These are phyloP conservation scores for Branchellion lobata DNA, from an alignment of 2,888 invertebrate genomes.

Conservation along the genomic window DNA sequence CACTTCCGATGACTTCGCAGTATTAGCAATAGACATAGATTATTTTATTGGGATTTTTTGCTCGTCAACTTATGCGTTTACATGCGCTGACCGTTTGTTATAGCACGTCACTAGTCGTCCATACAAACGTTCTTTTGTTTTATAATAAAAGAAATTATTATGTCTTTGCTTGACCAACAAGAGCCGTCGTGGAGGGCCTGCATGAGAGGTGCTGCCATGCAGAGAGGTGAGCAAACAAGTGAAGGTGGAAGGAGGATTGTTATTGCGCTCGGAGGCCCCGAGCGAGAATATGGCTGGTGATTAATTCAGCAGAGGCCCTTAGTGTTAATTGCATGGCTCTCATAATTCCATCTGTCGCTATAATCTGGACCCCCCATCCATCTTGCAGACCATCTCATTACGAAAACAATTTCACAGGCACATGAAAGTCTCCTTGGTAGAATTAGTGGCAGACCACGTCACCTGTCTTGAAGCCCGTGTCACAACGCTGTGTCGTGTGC, in stretches of 20 bases:
- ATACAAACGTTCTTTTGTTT: background rate
- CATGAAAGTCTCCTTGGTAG: no score
- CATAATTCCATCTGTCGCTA: conserved; percentile 15
- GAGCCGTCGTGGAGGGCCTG: background rate
- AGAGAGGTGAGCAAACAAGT: background rate
- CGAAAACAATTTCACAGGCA: conserved; percentile 4
- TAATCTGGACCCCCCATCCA: background rate
- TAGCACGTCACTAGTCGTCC: background rate
- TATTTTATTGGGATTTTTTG: background rate
- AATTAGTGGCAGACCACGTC: no score
- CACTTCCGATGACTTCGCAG: background rate
- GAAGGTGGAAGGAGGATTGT: no score
- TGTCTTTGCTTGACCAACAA: background rate
- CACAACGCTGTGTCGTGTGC: no score
- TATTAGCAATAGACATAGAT: background rate
- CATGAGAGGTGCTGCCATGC: background rate
- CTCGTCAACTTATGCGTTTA: background rate
- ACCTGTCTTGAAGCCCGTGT: no score
- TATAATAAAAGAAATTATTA: background rate
- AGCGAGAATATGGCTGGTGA: background rate
- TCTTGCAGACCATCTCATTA: background rate
- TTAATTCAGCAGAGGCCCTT: background rate
- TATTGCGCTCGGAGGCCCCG: background rate
- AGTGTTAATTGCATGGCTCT: background rate
- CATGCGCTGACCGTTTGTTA: background rate